Conservation (phyloP, 37 sponge, comb jelly and placozoan species). For the Theonella swinhoei region DNA sequence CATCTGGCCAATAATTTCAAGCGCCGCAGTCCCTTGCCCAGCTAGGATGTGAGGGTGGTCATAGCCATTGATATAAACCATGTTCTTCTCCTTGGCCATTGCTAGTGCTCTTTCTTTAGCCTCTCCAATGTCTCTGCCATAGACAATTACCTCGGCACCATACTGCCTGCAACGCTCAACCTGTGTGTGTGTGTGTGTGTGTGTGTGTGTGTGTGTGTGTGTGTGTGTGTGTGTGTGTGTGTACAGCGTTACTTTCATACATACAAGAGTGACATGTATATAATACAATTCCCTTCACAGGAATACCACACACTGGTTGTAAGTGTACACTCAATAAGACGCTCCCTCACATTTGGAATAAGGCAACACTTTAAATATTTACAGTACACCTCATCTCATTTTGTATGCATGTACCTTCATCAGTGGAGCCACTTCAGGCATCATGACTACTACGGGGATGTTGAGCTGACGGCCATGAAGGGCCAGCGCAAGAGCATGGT, state of each 20-base stretch:
- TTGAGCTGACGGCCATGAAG: constrained; percentile 77
- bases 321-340: too few species aligned
- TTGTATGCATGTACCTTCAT: constrained; percentile 44
- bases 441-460: constrained; percentile 84
- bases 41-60: constrained; percentile 79
- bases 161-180: constrained; percentile 65
- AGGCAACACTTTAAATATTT: too few species aligned
- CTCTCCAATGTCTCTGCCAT: constrained; percentile 75
- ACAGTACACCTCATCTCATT: constrained; percentile 1
- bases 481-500: constrained; percentile 89
- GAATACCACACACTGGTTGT: too few species aligned
- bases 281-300: too few species aligned
- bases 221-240: too few species aligned
- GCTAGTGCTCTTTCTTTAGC: constrained; percentile 64
- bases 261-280: too few species aligned
- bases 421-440: constrained; percentile 80
- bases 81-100: constrained; percentile 41
- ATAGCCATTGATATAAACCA: constrained; percentile 87
- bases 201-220: too few species aligned
- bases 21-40: constrained; percentile 84
- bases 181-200: too few species aligned
- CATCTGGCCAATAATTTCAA: constrained; percentile 85
- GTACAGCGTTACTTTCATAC: too few species aligned
- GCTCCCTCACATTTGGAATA: too few species aligned
- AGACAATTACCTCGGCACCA: constrained; percentile 63